Evolutionary conservation across 1,140 invertebrate species (phyloP), one percentile per base, ranked within the genome.

Genomic region (Listronotus bonariensis): DNA sequence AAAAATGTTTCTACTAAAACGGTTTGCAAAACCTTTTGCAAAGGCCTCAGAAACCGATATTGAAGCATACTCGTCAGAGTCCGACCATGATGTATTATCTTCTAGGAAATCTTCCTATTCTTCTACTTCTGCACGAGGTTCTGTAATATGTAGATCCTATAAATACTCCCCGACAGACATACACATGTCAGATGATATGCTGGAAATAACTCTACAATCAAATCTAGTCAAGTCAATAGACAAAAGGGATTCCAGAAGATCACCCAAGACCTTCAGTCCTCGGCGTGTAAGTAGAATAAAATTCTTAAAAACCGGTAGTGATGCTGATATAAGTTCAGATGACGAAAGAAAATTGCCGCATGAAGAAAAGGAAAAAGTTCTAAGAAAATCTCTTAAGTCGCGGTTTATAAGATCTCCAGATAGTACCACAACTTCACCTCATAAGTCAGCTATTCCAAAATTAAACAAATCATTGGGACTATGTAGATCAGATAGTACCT

Each of bases 131-230:
- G 34, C 34, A 36, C 34, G 11, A 10, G 34, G 34, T 7, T 46
- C 15, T 12, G 38, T 18, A 15, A 48, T 41, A 40, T 10, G 6
- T 1, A 48, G 15, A 48, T 15, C 14, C n/a, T 65, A 65, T 34
- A 60, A 61, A n/a, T 20, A 61, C 36, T 43, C 17, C 15, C 10
- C 53, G 20, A 54, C 68, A 26, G 40, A 68, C 10, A 64, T 71
- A 41, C 40, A 73, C 8, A 81, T 81, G 80, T 75, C 67, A 26
- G 79, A 76, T 67, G 79, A 81, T 69, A 59, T 80, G 8, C 57
- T 80, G 15, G 72, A 80, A 70, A 72, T 81, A 3, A 79, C 78
- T n/a, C 26, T 45, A 0, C 55, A 58, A 45, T 14, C 20, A 17
- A 36, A 52, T 9, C 41, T 45, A 46, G 6, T 12, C 10, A 48